Evolutionary conservation across 2,113 vertebrate genomes (phyloP).

Genomic region (Chaetops frenatus): DNA sequence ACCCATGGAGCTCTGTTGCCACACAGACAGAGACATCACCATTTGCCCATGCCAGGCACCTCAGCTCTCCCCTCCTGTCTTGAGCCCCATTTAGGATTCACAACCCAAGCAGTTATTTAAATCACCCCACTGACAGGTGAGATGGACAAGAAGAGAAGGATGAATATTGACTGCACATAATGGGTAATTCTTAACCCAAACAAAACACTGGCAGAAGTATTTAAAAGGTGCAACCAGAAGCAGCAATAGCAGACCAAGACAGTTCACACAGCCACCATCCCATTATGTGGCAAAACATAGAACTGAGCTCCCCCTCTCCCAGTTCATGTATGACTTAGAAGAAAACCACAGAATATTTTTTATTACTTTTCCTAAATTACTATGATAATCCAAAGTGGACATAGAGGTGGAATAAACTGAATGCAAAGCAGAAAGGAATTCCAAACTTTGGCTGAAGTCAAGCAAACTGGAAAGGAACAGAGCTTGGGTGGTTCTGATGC

Average conservation of each 20-base stretch:
- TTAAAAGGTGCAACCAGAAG: neutral
- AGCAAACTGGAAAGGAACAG: neutral
- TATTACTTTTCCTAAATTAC: neutral
- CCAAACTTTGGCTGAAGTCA: neutral
- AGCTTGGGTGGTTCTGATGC: neutral
- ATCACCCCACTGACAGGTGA: neutral
- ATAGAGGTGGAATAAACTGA: neutral
- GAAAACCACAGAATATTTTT: accelerated
- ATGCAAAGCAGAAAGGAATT: neutral
- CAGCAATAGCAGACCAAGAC: neutral
- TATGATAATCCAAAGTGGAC: neutral
- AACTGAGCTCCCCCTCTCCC: neutral
- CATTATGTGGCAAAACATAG: neutral
- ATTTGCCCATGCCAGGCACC: neutral
- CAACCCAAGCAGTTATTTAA: neutral
- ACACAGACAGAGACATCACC: neutral
- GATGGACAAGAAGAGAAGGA: neutral
- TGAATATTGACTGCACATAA: neutral
- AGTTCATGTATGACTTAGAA: neutral
- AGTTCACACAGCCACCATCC: accelerated
- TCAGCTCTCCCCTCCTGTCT: neutral
- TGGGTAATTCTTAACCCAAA: neutral
- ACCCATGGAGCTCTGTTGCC: neutral
- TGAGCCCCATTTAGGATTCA: neutral
- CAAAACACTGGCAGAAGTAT: neutral